Evolutionary conservation across 2,888 invertebrate species (phyloP), one percentile per base, ranked within the genome.

Genomic region (Amblyteles armatorius): DNA sequence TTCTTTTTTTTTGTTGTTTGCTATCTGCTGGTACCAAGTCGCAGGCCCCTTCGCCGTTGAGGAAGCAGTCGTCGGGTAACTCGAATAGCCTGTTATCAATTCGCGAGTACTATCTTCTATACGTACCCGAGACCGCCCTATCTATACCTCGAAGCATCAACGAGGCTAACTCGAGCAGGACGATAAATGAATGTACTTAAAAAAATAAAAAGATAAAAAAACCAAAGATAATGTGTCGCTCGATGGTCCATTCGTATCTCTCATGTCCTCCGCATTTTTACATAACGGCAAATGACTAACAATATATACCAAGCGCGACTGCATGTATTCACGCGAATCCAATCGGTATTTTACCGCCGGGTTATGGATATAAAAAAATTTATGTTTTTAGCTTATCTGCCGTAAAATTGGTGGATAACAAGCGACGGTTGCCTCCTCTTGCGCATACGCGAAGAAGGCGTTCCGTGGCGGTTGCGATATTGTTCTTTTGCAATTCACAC

Each of bases 21-120:
- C 65, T 88, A 67, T 57, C 69, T 60, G 65, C 68, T 80, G 71
- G 72, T 68, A 73, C 79, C 72, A 81, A 63, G 77, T 84, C 55
- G 74, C 29, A 72, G 57, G 26, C 63, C 60, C 48, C 67, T 77
- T 33, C 6, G 63, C 68, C 52, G 40, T 67, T 73, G 83, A 81
- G 74, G 78, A 81, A 83, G 69, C 69, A 60, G 29, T 65, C 65
- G 29, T 65, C 65, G 71, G 44, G 67, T 81, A 68, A 80, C 79
- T 76, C 36, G 67, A 82, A 87, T 85, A 55, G 81, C 78, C 68
- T 77, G 73, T 83, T 82, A 82, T 86, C 84, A 83, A 86, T 86
- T 84, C 67, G 73, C 79, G 44, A 52, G 26, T 78, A 55, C 36
- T 55, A 69, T 74, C 40, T 63, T 26, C 33, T 13, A 57, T 57